Conservation (phyloP, 2,797 vertebrate genomes). For the Lemur catta region DNA sequence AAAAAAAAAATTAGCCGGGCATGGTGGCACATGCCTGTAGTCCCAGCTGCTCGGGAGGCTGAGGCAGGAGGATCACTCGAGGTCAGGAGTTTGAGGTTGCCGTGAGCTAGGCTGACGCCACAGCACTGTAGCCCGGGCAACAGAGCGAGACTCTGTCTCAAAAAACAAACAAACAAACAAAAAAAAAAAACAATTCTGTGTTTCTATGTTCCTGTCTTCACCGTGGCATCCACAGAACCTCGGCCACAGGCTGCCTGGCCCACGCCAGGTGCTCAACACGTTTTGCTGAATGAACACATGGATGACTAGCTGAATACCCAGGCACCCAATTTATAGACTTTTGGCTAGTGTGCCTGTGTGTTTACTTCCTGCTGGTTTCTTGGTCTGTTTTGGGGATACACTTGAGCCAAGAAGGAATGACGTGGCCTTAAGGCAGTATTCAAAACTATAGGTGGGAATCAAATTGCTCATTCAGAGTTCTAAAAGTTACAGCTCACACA, state of each 20-base stretch:
- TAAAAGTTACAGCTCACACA: neutral
- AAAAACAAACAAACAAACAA: too few relatives aligned
- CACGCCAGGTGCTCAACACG: neutral
- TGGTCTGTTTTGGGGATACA: neutral
- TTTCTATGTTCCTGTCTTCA: neutral
- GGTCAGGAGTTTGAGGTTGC: too few relatives aligned
- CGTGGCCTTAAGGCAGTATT: neutral
- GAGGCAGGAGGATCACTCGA: too few relatives aligned
- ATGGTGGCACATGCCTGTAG: too few relatives aligned
- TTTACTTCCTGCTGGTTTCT: neutral
- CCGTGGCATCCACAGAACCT: neutral
- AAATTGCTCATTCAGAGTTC: neutral
- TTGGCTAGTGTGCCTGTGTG: neutral
- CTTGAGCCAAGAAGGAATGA: neutral
- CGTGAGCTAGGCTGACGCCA: too few relatives aligned
- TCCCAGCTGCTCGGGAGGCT: too few relatives aligned
- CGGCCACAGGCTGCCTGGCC: fast-evolving
- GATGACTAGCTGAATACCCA: neutral
- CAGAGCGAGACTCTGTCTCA: too few relatives aligned
- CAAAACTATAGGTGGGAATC: neutral
- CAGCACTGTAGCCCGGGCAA: too few relatives aligned
- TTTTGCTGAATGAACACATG: neutral
- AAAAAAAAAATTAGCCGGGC: too few relatives aligned
- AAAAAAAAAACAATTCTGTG: fast-evolving
- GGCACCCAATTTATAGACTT: neutral